These are phyloP conservation scores for Danio rerio DNA, from an alignment of 2,113 vertebrate species.

Conservation along the genomic window DNA sequence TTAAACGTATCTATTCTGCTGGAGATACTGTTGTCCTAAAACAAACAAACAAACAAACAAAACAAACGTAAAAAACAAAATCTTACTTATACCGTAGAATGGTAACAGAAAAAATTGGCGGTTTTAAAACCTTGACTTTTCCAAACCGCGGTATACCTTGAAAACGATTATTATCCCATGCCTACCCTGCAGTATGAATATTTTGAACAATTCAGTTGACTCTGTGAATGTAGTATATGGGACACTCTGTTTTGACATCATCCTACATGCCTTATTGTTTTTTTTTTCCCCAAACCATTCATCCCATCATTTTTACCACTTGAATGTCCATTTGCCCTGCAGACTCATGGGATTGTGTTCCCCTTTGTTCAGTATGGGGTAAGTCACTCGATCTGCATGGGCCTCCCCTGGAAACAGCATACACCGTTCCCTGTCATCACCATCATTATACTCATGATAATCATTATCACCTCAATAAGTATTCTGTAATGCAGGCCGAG, in stretches of 20 bases:
- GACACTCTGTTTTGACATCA: conserved; percentile 26
- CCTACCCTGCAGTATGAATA: too few species aligned
- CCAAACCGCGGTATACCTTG: too few species aligned
- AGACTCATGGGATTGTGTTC: conserved; percentile 81
- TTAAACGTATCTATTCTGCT: too few species aligned
- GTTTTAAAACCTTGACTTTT: too few species aligned
- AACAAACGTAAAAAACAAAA: too few species aligned
- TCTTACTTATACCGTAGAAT: too few species aligned
- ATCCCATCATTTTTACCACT: conserved; percentile 25
- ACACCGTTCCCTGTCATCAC: conserved; percentile 29
- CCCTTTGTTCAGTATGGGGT: conserved; percentile 77
- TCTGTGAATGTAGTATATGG: not conserved
- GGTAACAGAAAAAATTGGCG: too few species aligned
- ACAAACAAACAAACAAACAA: too few species aligned
- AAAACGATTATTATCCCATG: too few species aligned
- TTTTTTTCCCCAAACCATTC: conserved; percentile 15
- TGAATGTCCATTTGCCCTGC: conserved; percentile 59
- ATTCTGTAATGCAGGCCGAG: not conserved
- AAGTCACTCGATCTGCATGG: conserved; percentile 73
- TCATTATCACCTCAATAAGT: not conserved
- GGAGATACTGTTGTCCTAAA: too few species aligned
- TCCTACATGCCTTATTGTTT: conserved; percentile 40
- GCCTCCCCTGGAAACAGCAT: conserved; percentile 50
- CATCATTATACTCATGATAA: conserved; percentile 39
- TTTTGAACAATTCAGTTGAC: too few species aligned